phyloP scores from a whole-genome alignment of 2,888 invertebrate genomes.

The Melanostoma scalare region DNA sequence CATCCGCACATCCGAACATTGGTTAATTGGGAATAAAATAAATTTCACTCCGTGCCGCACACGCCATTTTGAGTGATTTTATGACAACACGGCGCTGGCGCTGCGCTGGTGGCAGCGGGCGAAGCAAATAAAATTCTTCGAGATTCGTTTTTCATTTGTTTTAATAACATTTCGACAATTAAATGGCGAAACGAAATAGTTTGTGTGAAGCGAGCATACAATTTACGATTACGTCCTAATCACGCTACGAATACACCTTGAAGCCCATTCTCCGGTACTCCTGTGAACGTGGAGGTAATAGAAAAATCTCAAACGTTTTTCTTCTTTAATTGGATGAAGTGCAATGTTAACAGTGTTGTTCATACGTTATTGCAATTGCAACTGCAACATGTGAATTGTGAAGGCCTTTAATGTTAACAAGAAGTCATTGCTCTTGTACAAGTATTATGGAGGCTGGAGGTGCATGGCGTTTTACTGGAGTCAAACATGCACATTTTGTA shows the following conservation, averaged over 20 bases:
- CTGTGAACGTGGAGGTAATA: not conserved
- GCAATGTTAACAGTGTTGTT: conserved; percentile 59
- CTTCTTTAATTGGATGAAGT: conserved; percentile 60
- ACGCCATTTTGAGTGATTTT: conserved; percentile 43
- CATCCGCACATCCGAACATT: not conserved
- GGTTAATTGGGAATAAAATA: conserved; percentile 26
- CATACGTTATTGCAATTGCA: conserved; percentile 14
- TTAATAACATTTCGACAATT: conserved; percentile 44
- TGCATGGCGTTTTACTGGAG: conserved; percentile 45
- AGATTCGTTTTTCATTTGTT: conserved; percentile 28
- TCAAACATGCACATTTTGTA: conserved; percentile 15
- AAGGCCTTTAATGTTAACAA: conserved; percentile 56
- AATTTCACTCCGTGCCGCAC: conserved; percentile 26
- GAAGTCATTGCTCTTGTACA: conserved; percentile 60
- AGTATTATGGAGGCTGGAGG: not conserved
- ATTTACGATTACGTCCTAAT: conserved; percentile 69
- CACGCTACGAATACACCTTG: conserved; percentile 32
- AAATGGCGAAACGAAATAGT: conserved; percentile 60
- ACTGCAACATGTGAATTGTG: conserved; percentile 35
- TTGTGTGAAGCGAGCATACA: conserved; percentile 63
- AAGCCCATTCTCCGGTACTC: too few species aligned
- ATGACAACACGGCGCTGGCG: conserved; percentile 33
- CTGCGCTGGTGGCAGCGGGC: not conserved
- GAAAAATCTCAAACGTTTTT: conserved; percentile 17
- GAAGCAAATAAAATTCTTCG: conserved; percentile 31